A percentile compares a stretch with the other conserved stretches of the same genome.
phyloP scores from a whole-genome alignment of 2,888 invertebrate genomes.

The Gandaritis pyraliata region DNA sequence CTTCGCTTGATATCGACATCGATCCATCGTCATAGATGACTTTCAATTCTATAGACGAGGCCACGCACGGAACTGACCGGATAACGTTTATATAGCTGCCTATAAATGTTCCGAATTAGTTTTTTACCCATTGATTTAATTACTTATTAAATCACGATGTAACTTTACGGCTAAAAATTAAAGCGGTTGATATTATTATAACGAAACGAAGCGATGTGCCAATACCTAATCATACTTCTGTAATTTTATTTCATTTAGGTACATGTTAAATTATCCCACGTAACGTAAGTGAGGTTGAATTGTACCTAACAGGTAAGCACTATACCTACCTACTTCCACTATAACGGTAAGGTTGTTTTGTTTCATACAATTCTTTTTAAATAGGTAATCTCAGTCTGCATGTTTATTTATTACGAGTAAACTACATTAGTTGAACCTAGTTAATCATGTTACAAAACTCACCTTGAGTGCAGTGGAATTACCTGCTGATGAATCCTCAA shows the following conservation, averaged over 20 bases:
- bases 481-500: constrained; percentile 18
- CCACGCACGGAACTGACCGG: constrained; percentile 3
- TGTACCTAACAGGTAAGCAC: too few relatives aligned
- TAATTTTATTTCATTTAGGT: too few relatives aligned
- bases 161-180: not conserved
- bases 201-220: too few relatives aligned
- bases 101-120: constrained; percentile 2
- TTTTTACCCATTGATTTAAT: not conserved
- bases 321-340: too few relatives aligned
- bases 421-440: not conserved
- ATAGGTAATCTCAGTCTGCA: too few relatives aligned
- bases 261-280: too few relatives aligned
- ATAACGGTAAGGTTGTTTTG: too few relatives aligned
- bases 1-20: constrained; percentile 26
- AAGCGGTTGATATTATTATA: too few relatives aligned
- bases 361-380: too few relatives aligned
- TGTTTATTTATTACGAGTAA: not conserved
- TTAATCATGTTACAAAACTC: constrained; percentile 18
- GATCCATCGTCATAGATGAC: constrained; percentile 23
- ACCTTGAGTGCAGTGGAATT: constrained; percentile 21
- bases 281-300: too few relatives aligned
- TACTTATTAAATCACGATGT: not conserved
- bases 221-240: too few relatives aligned
- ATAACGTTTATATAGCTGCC: constrained; percentile 1
- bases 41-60: constrained; percentile 34